phyloP scores from a whole-genome alignment of 2,113 vertebrate species.

The Conger conger region DNA sequence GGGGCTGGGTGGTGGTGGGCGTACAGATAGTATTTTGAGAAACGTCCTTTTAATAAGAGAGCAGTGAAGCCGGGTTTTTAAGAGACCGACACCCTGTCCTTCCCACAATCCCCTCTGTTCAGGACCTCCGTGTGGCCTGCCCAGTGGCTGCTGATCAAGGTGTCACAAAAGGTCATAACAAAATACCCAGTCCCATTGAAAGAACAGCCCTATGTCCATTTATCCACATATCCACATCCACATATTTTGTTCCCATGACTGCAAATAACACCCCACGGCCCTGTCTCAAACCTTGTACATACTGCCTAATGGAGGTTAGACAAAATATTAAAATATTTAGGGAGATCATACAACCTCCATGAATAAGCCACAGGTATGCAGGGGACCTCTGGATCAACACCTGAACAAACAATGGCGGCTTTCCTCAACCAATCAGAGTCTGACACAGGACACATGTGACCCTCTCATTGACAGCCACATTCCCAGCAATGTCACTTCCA shows the following conservation, averaged over 20 bases:
- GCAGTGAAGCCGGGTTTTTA: not conserved
- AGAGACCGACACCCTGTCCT: not conserved
- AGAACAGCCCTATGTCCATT: not conserved
- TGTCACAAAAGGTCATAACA: not conserved
- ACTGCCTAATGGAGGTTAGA: not conserved
- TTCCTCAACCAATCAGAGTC: not conserved
- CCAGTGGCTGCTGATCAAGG: not conserved
- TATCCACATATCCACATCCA: too few species aligned
- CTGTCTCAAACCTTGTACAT: not conserved
- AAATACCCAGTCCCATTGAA: not conserved
- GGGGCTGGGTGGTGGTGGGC: not conserved
- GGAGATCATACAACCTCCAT: not conserved
- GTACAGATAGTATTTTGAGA: not conserved
- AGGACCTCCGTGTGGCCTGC: not conserved
- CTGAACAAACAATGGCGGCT: conserved; percentile 8
- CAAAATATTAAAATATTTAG: conserved; percentile 14
- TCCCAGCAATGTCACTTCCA: not conserved
- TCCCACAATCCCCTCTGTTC: not conserved
- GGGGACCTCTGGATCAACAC: not conserved
- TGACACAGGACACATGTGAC: not conserved
- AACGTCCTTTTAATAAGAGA: not conserved
- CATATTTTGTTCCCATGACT: not conserved
- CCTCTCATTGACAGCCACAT: not conserved
- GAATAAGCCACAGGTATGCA: not conserved
- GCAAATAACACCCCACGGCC: not conserved